These are phyloP conservation scores for human DNA, from an alignment of 2,113 vertebrate species.

Conservation along the genomic window DNA sequence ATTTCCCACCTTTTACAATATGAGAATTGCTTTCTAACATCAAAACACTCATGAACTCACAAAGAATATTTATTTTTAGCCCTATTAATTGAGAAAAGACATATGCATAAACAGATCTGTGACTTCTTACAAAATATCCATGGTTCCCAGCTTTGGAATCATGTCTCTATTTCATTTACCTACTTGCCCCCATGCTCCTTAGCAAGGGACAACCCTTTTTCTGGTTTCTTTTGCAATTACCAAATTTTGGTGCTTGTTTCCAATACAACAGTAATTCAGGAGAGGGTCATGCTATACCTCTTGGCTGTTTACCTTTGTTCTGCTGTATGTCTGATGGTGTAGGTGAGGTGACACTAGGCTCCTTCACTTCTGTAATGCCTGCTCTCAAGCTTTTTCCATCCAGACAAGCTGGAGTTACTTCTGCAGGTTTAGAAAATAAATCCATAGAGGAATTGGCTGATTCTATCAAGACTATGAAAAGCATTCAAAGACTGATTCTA, in stretches of 20 bases:
- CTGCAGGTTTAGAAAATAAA: not conserved
- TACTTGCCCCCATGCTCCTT: not conserved
- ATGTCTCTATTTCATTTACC: not conserved
- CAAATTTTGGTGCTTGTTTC: not conserved
- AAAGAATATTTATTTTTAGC: not conserved
- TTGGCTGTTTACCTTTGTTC: constrained; percentile 22
- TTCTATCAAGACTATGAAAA: constrained; percentile 45
- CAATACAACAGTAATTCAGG: not conserved
- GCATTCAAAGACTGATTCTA: not conserved
- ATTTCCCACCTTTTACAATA: not conserved
- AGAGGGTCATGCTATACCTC: fast-evolving
- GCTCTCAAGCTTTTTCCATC: not conserved
- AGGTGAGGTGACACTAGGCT: not conserved
- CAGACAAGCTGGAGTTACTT: not conserved
- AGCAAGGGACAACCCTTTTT: not conserved
- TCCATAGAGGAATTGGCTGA: not conserved
- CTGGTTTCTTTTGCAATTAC: not conserved
- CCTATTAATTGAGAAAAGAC: not conserved
- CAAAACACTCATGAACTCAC: not conserved
- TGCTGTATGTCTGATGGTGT: not conserved
- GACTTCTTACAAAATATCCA: not conserved
- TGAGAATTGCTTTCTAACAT: constrained; percentile 1
- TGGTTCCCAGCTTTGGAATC: not conserved
- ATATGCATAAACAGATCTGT: not conserved
- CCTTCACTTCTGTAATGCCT: not conserved